phyloP scores from a whole-genome alignment of 2,113 vertebrate genomes.

The Phyllopteryx taeniolatus region DNA sequence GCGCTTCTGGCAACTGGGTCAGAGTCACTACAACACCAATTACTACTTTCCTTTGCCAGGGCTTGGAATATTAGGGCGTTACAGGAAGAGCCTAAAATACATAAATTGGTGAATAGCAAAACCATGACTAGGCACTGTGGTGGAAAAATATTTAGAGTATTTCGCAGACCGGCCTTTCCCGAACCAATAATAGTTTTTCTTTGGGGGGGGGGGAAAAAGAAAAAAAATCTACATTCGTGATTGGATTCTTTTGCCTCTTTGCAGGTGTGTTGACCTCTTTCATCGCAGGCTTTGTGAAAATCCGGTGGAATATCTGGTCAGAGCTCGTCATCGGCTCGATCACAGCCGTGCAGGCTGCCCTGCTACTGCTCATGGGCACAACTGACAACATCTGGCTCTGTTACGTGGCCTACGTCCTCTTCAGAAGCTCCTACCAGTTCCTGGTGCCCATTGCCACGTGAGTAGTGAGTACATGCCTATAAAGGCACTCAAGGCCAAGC shows the following conservation, averaged over 20 bases:
- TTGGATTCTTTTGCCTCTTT: not conserved
- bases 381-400: conserved; percentile 83
- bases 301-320: conserved; percentile 87
- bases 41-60: not conserved
- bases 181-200: not conserved
- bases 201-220: too few relatives aligned
- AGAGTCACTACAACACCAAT: not conserved
- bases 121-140: not conserved
- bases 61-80: not conserved
- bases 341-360: conserved; percentile 80
- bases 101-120: not conserved
- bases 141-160: not conserved
- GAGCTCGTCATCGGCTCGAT: conserved; percentile 82
- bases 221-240: not conserved
- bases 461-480: conserved; percentile 37
- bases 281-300: conserved; percentile 78
- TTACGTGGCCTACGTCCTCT: conserved; percentile 82
- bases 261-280: conserved; percentile 84
- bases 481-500: not conserved
- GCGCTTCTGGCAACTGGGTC: too few relatives aligned
- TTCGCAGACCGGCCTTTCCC: not conserved
- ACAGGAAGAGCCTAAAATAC: not conserved
- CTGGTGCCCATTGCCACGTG: conserved; percentile 93
- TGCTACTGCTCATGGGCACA: conserved; percentile 83
- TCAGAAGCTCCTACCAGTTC: conserved; percentile 88